A percentile compares a stretch with the other conserved stretches of the same genome.
Evolutionary conservation across 2,888 invertebrate genomes (phyloP).

Genomic region (Drosophila maculinotata): DNA sequence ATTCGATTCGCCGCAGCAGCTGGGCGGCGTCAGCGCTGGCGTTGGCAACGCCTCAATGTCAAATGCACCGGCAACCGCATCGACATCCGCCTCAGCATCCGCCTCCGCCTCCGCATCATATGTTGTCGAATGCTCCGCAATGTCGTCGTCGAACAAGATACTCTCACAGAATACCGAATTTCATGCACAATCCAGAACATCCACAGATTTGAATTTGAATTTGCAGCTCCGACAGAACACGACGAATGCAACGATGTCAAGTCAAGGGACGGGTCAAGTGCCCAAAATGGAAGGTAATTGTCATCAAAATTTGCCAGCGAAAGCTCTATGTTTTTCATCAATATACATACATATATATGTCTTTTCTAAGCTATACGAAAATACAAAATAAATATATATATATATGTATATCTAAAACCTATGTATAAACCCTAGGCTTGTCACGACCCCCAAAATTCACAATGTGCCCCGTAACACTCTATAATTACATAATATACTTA

Average conservation of each 20-base stretch:
- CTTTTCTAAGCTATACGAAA: conserved; percentile 2
- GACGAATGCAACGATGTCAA: conserved; percentile 39
- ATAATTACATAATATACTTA: background rate
- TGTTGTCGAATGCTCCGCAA: conserved; percentile 65
- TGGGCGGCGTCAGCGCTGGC: conserved; percentile 62
- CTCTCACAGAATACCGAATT: conserved; percentile 64
- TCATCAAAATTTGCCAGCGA: conserved; percentile 22
- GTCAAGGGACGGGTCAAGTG: conserved; percentile 44
- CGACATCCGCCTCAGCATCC: conserved; percentile 34
- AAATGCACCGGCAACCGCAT: conserved; percentile 22
- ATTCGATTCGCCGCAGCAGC: conserved; percentile 55
- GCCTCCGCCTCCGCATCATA: conserved; percentile 56
- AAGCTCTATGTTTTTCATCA: background rate
- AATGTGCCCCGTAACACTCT: conserved; percentile 1
- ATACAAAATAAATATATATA: conserved; percentile 1
- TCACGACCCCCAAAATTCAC: conserved; percentile 7
- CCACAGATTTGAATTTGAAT: conserved; percentile 81
- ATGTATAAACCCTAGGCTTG: conserved; percentile 6
- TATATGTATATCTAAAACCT: conserved; percentile 5
- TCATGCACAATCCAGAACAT: conserved; percentile 71
- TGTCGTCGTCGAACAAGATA: conserved; percentile 61
- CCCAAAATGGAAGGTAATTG: conserved; percentile 76
- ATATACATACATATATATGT: background rate
- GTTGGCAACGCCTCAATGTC: conserved; percentile 67
- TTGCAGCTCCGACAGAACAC: conserved; percentile 76